A percentile compares a stretch with the other conserved stretches of the same genome.
Conservation (phyloP, 2,888 invertebrate genomes). For the Drosophila emarginata region DNA sequence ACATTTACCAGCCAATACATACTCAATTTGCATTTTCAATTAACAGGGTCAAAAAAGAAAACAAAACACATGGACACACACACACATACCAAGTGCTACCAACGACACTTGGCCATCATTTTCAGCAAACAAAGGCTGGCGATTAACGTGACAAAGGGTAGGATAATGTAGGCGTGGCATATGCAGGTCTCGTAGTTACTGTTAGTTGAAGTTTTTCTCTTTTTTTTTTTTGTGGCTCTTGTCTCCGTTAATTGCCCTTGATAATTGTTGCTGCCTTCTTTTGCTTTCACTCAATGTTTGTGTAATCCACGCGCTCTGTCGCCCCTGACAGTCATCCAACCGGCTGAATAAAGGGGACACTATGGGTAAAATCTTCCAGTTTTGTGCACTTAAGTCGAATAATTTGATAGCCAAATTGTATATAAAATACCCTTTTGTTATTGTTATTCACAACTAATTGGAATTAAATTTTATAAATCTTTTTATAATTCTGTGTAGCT, state of each 20-base stretch:
- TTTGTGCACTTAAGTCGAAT: no score
- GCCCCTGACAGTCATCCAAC: constrained; percentile 28
- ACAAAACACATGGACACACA: constrained; percentile 14
- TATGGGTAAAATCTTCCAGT: no score
- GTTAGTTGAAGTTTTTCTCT: constrained; percentile 14
- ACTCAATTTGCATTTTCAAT: constrained; percentile 75
- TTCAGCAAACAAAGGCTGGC: constrained; percentile 61
- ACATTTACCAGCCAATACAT: constrained; percentile 40
- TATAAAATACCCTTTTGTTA: no score
- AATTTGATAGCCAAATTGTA: no score
- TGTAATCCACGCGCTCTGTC: constrained; percentile 60
- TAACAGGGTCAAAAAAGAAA: constrained; percentile 39
- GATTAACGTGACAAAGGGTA: constrained; percentile 49
- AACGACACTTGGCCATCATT: constrained; percentile 52
- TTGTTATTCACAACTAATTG: no score
- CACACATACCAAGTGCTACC: constrained; percentile 17
- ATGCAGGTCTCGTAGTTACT: constrained; percentile 3
- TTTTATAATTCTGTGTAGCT: no score
- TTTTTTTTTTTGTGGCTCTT: constrained; percentile 17
- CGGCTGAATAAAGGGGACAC: background rate
- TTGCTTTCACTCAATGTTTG: constrained; percentile 44
- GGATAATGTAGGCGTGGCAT: background rate
- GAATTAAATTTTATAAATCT: no score
- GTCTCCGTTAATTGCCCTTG: constrained; percentile 68
- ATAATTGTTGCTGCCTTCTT: constrained; percentile 57